Base-by-base conservation (phyloP, 64 coral and sea anemone species). In the Stylophora pistillata region DNA sequence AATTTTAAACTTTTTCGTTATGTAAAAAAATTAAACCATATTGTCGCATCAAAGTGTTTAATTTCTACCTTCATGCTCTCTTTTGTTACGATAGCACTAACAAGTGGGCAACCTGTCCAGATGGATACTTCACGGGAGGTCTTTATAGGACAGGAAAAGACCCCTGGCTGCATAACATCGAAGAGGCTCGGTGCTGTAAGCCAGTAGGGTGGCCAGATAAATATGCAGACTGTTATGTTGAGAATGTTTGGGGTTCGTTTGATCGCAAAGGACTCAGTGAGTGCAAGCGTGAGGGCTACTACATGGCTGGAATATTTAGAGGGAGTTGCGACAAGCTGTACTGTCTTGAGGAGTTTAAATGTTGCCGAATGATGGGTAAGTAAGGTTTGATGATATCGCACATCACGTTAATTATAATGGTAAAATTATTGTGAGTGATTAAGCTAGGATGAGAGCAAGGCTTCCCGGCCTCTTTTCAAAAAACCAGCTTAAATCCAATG, bases 81-180 rank as follows among this genome's bases (percentile, higher is more conserved):
- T 11, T 58, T 58, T 11, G 9, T 57, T 33, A 34, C 30, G 20
- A 31, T 29, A 89, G 88, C 15, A 80, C 56, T 18, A 54, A 89
- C 41, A 3, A 10, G 14, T 89, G 88, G 88, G 76, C 73, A 32
- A 61, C 31, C 26, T 89, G 88, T 55, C 55, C 88, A 13, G 13
- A 68, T 16, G 88, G 88, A 30, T 78, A 89, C 73, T 89, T 78
- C 32, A 53, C 80, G 6, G 75, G 80, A 72, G 88, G 74, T 79
- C 62, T 78, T 23, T 79, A 78, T 52, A 9, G 60, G 23, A 53
- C 6, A 25, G 16, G 27, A 20, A 76, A 65, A 27, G 3, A 47
- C 37, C 47, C 29, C 23, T 68, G 62, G 58, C 28, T 89, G 10
- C 88, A 89, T 30, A 16, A 79, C 65, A 89, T 89, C 59, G 88